These are phyloP conservation scores for Pocillopora damicornis DNA, from an alignment of 64 coral and sea anemone genomes.

Conservation along the genomic window DNA sequence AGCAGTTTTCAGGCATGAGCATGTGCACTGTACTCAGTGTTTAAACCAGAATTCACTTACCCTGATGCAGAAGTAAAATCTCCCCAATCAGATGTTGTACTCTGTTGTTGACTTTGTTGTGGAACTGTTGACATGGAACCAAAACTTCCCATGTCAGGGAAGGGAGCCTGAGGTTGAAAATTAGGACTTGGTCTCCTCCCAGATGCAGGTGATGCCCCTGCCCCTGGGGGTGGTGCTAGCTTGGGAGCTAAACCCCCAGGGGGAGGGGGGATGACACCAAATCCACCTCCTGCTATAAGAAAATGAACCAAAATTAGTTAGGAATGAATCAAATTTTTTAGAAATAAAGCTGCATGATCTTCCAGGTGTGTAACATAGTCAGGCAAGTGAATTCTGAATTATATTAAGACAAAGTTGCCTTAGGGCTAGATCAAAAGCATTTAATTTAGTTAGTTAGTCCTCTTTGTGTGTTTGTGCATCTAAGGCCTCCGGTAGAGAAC, in stretches of 20 bases:
- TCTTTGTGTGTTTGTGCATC: no score
- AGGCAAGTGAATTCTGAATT: no score
- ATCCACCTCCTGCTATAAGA: constrained; percentile 44
- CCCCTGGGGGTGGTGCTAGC: constrained; percentile 78
- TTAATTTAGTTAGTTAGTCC: no score
- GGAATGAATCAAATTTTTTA: no score
- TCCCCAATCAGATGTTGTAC: constrained; percentile 69
- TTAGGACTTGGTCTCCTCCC: constrained; percentile 36
- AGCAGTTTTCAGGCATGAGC: no score
- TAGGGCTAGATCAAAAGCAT: no score
- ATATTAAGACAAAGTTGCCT: no score
- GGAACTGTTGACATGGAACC: constrained; percentile 36
- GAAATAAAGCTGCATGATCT: no score
- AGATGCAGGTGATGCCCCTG: constrained; percentile 50
- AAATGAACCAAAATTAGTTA: background rate
- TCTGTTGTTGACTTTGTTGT: constrained; percentile 37
- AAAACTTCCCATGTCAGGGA: constrained; percentile 62
- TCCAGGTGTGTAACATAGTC: no score
- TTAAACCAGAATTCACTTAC: constrained; percentile 13
- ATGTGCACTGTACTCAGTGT: no score
- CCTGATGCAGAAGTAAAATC: constrained; percentile 91
- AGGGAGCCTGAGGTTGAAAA: constrained; percentile 10
- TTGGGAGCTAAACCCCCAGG: constrained; percentile 60
- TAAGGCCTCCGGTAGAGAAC: no score
- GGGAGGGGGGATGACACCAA: constrained; percentile 72